Evolutionary conservation across 1,140 invertebrate genomes (phyloP).

Genomic region (Galendromus occidentalis): DNA sequence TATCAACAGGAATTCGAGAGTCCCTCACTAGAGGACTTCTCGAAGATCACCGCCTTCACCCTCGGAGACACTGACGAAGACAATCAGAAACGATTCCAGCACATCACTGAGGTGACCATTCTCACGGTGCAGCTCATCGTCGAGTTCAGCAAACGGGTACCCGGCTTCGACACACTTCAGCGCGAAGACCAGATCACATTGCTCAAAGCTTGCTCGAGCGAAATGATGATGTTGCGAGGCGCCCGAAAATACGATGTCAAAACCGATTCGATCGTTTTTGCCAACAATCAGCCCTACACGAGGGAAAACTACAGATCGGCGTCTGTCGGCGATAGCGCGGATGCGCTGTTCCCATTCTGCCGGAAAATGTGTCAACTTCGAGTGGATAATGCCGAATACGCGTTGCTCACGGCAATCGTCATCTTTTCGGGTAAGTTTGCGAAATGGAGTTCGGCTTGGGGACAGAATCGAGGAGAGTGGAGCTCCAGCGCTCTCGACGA

Average conservation of each 20-base stretch:
- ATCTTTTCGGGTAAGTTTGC: slow-evolving; percentile 83
- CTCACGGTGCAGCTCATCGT: slow-evolving; percentile 91
- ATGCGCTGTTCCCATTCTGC: slow-evolving; percentile 78
- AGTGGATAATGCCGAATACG: slow-evolving; percentile 92
- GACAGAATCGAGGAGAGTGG: too few relatives aligned
- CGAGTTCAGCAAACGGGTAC: slow-evolving; percentile 87
- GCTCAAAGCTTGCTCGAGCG: slow-evolving; percentile 87
- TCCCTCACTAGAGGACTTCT: slow-evolving; percentile 80
- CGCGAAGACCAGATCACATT: slow-evolving; percentile 91
- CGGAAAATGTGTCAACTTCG: slow-evolving; percentile 40
- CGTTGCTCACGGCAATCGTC: slow-evolving; percentile 82
- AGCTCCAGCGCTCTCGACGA: too few relatives aligned
- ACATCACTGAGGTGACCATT: slow-evolving; percentile 94
- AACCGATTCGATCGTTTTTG: slow-evolving; percentile 83
- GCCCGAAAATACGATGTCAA: slow-evolving; percentile 75
- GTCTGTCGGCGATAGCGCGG: slow-evolving; percentile 70
- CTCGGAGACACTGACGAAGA: slow-evolving; percentile 36
- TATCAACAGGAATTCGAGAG: slow-evolving; percentile 93
- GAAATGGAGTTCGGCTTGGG: too few relatives aligned
- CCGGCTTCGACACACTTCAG: slow-evolving; percentile 74
- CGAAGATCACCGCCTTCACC: slow-evolving; percentile 44
- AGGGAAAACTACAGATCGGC: slow-evolving; percentile 72
- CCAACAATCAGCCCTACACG: slow-evolving; percentile 81
- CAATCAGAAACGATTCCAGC: slow-evolving; percentile 62
- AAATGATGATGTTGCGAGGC: slow-evolving; percentile 93